phyloP scores from a whole-genome alignment of 2,888 invertebrate genomes.

The Electrophaes corylata region DNA sequence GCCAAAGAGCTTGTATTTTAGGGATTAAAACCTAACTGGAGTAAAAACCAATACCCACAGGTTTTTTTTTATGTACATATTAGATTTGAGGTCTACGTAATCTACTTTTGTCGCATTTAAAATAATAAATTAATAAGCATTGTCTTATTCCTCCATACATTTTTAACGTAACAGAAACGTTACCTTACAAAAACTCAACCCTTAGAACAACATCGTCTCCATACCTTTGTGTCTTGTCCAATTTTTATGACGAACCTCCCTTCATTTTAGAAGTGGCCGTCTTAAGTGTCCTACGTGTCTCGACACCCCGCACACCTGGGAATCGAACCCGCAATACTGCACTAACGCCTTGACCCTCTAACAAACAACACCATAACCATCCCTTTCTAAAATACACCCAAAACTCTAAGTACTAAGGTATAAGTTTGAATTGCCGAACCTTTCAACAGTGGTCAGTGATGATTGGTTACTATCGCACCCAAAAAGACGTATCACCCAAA shows the following conservation, averaged over 20 bases:
- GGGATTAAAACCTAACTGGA: too few relatives aligned
- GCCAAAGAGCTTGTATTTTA: too few relatives aligned
- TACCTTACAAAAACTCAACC: neutral
- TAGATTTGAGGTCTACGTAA: too few relatives aligned
- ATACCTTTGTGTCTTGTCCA: conserved; percentile 67
- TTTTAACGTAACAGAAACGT: neutral
- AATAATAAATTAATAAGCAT: too few relatives aligned
- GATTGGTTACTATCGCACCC: conserved; percentile 58
- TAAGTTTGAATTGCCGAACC: conserved; percentile 37
- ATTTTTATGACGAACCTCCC: conserved; percentile 83
- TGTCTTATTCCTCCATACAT: neutral
- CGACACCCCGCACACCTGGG: conserved; percentile 81
- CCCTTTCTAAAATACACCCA: conserved; percentile 47
- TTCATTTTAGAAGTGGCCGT: conserved; percentile 78
- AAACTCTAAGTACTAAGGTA: conserved; percentile 35
- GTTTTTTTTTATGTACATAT: too few relatives aligned
- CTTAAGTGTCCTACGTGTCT: conserved; percentile 81
- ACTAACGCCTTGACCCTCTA: conserved; percentile 76
- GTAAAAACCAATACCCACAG: too few relatives aligned
- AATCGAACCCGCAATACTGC: conserved; percentile 81
- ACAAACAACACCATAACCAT: conserved; percentile 43
- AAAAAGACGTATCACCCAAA: conserved; percentile 50
- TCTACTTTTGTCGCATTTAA: too few relatives aligned
- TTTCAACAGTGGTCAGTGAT: conserved; percentile 68
- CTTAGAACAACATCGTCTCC: conserved; percentile 42